Percentiles rank a stretch among this genome's conserved stretches.
These are phyloP conservation scores for Clarias batrachus DNA, from an alignment of 2,113 vertebrate genomes.

Conservation along the genomic window DNA sequence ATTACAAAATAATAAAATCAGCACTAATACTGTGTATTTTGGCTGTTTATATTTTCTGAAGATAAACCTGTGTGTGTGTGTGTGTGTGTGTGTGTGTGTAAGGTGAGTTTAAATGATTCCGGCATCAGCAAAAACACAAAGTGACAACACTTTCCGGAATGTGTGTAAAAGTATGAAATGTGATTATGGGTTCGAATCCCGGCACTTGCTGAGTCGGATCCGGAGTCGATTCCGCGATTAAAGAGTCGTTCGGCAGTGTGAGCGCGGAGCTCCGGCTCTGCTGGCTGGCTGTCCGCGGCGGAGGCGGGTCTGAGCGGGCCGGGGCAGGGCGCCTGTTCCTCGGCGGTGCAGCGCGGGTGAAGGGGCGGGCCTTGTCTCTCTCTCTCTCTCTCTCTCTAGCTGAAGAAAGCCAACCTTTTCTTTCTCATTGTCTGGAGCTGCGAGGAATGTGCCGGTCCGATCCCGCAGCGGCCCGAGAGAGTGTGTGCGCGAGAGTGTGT, in stretches of 20 bases:
- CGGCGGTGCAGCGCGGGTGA: slow-evolving; percentile 68
- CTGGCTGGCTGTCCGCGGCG: slow-evolving; percentile 33
- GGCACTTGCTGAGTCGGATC: neutral
- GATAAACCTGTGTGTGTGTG: too few relatives aligned
- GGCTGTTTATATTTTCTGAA: too few relatives aligned
- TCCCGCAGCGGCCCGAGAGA: slow-evolving; percentile 51
- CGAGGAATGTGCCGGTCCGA: slow-evolving; percentile 78
- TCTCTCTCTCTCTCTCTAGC: slow-evolving; percentile 54
- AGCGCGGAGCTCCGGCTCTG: neutral
- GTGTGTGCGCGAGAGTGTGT: neutral
- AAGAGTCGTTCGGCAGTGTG: neutral
- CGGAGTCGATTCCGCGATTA: neutral
- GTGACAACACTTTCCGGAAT: too few relatives aligned
- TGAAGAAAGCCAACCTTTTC: slow-evolving; percentile 76
- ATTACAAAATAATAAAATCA: too few relatives aligned
- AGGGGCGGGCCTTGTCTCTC: slow-evolving; percentile 67
- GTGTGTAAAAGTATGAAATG: too few relatives aligned
- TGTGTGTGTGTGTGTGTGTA: too few relatives aligned
- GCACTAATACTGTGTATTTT: too few relatives aligned
- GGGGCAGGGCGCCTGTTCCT: slow-evolving; percentile 75
- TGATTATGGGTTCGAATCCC: neutral
- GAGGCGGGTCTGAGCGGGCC: slow-evolving; percentile 69
- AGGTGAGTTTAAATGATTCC: too few relatives aligned
- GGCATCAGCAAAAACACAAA: too few relatives aligned
- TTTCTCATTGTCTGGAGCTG: slow-evolving; percentile 78